Conservation (phyloP, 2,113 vertebrate species). For the Carollia perspicillata region DNA sequence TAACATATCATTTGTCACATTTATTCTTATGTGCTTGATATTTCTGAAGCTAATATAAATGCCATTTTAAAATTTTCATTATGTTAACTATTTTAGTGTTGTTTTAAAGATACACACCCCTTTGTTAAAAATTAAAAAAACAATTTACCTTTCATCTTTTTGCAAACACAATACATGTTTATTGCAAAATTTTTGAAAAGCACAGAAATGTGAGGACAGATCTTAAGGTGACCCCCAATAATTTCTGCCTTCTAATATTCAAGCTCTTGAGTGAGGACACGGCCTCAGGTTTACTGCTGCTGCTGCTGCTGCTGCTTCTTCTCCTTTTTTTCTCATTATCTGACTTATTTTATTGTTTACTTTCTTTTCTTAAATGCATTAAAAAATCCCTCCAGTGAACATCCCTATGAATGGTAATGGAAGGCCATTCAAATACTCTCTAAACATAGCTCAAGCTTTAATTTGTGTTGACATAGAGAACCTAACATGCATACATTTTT, state of each 20-base stretch:
- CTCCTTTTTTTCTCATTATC: neutral
- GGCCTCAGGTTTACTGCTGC: neutral
- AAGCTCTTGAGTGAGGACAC: neutral
- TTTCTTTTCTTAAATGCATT: neutral
- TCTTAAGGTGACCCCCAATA: too few species aligned
- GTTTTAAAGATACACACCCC: neutral
- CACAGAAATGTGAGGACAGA: too few species aligned
- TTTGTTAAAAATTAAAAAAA: neutral
- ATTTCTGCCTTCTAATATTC: neutral
- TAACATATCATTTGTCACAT: neutral
- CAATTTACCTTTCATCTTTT: neutral
- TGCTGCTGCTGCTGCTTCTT: neutral
- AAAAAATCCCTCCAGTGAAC: neutral
- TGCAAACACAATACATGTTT: neutral
- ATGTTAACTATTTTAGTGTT: neutral
- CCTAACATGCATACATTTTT: neutral
- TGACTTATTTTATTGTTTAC: neutral
- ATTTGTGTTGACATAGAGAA: neutral
- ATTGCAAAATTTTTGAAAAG: too few species aligned
- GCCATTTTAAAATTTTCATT: neutral
- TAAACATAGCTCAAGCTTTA: neutral
- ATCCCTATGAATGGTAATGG: neutral
- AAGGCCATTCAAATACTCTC: neutral
- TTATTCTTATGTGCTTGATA: neutral
- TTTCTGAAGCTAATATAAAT: neutral